Evolutionary conservation across 2,888 invertebrate species (phyloP).

Genomic region (Lymantria dispar): DNA sequence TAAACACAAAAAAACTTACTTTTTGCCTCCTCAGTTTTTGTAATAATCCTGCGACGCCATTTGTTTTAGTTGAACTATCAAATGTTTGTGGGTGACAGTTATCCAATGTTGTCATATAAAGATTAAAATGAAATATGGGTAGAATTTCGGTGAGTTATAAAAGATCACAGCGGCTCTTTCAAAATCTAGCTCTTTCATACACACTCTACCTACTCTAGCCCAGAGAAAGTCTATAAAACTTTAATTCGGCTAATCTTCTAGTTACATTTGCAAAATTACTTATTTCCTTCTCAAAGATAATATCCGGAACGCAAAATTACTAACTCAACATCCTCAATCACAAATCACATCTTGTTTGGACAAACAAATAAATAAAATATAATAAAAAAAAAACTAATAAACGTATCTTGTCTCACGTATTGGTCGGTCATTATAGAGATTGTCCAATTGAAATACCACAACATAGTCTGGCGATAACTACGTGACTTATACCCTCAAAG

Average conservation of each 20-base stretch:
- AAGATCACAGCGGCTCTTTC: no score
- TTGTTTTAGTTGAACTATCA: no score
- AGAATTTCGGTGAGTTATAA: no score
- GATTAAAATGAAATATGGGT: no score
- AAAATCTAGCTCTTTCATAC: no score
- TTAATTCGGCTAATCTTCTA: not conserved
- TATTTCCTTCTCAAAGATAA: slow-evolving; percentile 6
- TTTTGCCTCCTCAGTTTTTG: no score
- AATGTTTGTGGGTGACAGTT: no score
- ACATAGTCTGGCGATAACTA: slow-evolving; percentile 45
- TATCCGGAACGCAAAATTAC: slow-evolving; percentile 3
- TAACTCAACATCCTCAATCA: slow-evolving; percentile 11
- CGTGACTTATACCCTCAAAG: slow-evolving; percentile 44
- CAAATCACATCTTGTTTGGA: slow-evolving; percentile 12
- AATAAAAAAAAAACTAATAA: slow-evolving; percentile 22
- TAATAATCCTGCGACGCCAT: no score
- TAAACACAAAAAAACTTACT: no score
- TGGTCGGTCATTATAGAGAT: slow-evolving; percentile 35
- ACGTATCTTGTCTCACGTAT: slow-evolving; percentile 34
- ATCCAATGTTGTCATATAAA: no score
- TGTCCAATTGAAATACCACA: slow-evolving; percentile 46
- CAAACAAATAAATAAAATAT: slow-evolving; percentile 20
- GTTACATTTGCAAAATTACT: slow-evolving; percentile 7
- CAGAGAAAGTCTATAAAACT: not conserved
- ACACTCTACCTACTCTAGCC: no score